Conservation (phyloP, 2,797 vertebrate species). For the Rhincodon typus region DNA sequence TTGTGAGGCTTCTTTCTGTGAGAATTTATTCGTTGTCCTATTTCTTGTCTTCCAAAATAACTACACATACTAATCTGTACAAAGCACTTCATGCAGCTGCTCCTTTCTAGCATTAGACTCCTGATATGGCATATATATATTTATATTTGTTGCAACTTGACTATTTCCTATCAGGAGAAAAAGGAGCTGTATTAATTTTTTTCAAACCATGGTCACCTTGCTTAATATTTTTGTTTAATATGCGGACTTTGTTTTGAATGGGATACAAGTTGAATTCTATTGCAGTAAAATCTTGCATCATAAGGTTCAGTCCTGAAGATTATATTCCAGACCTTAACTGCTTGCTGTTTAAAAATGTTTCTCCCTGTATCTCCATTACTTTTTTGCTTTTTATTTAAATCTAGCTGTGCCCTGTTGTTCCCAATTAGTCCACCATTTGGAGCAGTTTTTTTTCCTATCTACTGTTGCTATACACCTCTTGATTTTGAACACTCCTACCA, state of each 20-base stretch:
- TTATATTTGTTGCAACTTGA: not conserved
- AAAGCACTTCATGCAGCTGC: not conserved
- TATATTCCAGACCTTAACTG: not conserved
- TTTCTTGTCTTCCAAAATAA: not conserved
- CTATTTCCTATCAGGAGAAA: not conserved
- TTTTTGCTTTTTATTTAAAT: not conserved
- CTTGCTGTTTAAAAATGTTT: not conserved
- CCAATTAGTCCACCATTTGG: not conserved
- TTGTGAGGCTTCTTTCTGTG: not conserved
- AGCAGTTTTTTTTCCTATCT: not conserved
- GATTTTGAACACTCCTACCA: not conserved
- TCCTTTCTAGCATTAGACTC: not conserved
- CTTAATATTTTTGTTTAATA: not conserved
- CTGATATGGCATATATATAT: not conserved
- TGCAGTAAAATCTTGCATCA: too few species aligned
- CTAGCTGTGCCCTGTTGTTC: not conserved
- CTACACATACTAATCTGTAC: not conserved
- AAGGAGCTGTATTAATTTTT: not conserved
- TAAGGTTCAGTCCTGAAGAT: not conserved
- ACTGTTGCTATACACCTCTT: not conserved
- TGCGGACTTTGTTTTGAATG: not conserved
- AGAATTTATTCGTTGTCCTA: not conserved
- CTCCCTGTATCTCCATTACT: not conserved
- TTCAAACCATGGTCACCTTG: not conserved
- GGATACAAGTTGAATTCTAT: not conserved